These are phyloP conservation scores for Platichthys flesus DNA, from an alignment of 2,113 vertebrate genomes.

Conservation along the genomic window DNA sequence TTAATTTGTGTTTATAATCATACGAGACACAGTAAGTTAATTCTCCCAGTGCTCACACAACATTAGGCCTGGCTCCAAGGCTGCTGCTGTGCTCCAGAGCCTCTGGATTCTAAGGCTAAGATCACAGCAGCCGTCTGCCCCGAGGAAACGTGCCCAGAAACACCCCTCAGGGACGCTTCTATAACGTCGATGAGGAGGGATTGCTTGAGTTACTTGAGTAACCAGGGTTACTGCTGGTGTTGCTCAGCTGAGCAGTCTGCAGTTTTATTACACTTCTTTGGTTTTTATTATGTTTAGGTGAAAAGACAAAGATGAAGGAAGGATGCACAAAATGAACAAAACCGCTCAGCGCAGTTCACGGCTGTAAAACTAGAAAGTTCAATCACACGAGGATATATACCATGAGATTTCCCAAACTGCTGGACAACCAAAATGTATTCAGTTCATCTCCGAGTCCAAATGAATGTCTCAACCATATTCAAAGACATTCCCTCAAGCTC, in stretches of 20 bases:
- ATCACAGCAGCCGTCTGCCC: conserved; percentile 42
- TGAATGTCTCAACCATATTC: too few species aligned
- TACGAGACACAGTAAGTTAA: conserved; percentile 70
- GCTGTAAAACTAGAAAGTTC: conserved; percentile 1
- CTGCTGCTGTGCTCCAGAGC: conserved; percentile 69
- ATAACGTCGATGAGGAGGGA: conserved; percentile 58
- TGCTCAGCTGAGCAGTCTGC: conserved; percentile 23
- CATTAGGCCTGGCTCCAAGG: conserved; percentile 67
- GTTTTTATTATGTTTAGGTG: conserved; percentile 22
- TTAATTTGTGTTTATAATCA: conserved; percentile 77
- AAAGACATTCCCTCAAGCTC: too few species aligned
- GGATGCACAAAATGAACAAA: background rate
- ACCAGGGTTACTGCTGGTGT: conserved; percentile 50
- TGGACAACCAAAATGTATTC: too few species aligned
- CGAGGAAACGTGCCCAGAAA: conserved; percentile 42
- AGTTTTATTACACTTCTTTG: conserved; percentile 20
- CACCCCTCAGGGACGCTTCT: conserved; percentile 59
- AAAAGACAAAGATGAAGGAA: conserved; percentile 10
- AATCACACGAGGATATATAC: background rate
- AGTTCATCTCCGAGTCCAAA: too few species aligned
- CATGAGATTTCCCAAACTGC: background rate
- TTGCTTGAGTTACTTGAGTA: conserved; percentile 45
- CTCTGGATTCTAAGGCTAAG: conserved; percentile 36
- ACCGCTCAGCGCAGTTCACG: background rate
- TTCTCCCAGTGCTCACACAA: conserved; percentile 60